These are phyloP conservation scores for Teinopalpus imperialis DNA, from an alignment of 2,888 invertebrate species.

Conservation along the genomic window DNA sequence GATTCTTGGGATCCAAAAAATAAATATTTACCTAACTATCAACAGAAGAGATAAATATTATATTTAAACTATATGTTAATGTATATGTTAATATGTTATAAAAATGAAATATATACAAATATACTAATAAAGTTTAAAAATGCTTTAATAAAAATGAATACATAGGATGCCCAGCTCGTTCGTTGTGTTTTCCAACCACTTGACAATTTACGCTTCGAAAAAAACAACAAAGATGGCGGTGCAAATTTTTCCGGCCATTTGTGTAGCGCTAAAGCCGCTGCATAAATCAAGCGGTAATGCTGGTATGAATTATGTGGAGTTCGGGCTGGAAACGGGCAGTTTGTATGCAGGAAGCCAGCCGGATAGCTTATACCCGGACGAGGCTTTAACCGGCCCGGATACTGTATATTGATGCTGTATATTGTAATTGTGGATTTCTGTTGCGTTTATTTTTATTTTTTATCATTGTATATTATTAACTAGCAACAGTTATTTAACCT, in stretches of 20 bases:
- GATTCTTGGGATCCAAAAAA: too few relatives aligned
- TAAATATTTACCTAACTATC: too few relatives aligned
- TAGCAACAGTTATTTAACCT: too few relatives aligned
- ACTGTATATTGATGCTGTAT: background rate
- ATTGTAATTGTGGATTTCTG: conserved; percentile 11
- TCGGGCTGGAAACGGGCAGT: conserved; percentile 55
- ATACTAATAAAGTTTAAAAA: too few relatives aligned
- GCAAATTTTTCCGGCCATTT: conserved; percentile 24
- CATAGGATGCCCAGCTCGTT: too few relatives aligned
- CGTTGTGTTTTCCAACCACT: background rate
- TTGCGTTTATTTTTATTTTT: too few relatives aligned
- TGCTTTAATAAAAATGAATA: too few relatives aligned
- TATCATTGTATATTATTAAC: too few relatives aligned
- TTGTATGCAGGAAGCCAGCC: conserved; percentile 50
- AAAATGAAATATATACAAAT: too few relatives aligned
- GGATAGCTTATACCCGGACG: conserved; percentile 24
- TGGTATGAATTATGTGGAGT: conserved; percentile 60
- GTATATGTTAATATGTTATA: too few relatives aligned
- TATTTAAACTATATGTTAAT: too few relatives aligned
- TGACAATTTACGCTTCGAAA: conserved; percentile 4
- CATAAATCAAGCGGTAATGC: conserved; percentile 65
- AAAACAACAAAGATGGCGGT: conserved; percentile 12
- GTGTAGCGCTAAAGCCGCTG: conserved; percentile 35
- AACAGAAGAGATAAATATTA: too few relatives aligned
- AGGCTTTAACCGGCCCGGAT: conserved; percentile 11